phyloP scores from a whole-genome alignment of 2,797 vertebrate genomes.

The Pipistrellus pygmaeus region DNA sequence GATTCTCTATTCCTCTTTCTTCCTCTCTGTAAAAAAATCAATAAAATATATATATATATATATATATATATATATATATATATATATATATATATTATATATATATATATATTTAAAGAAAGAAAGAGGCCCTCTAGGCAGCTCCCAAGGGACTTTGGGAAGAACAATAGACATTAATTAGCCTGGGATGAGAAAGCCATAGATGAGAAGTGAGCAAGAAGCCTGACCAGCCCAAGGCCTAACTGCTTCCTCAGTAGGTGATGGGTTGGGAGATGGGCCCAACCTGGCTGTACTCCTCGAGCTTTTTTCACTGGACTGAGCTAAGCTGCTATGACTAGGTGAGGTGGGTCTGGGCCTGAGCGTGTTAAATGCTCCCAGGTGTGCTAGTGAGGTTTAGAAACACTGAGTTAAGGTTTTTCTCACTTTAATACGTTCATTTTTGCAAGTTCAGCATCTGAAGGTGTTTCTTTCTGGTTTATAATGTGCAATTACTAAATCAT shows the following conservation, averaged over 20 bases:
- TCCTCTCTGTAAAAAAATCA: too few relatives aligned
- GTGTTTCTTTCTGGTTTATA: constrained; percentile 51
- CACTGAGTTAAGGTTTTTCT: constrained; percentile 60
- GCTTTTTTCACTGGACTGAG: not conserved
- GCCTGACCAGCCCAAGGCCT: not conserved
- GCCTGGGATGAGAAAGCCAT: not conserved
- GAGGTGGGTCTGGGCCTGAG: not conserved
- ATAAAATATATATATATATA: too few relatives aligned
- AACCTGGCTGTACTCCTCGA: not conserved
- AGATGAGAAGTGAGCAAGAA: not conserved
- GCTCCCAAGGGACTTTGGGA: not conserved
- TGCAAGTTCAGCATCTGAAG: constrained; percentile 62
- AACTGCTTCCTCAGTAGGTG: not conserved
- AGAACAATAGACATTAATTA: not conserved
- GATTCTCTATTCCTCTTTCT: too few relatives aligned
- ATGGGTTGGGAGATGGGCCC: not conserved
- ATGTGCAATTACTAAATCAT: constrained; percentile 41
- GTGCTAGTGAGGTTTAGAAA: constrained; percentile 36
- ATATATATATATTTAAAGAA: too few relatives aligned
- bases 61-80: too few relatives aligned
- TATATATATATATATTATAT: too few relatives aligned
- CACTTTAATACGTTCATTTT: constrained; percentile 63
- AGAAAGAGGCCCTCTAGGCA: not conserved
- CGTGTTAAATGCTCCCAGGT: not conserved
- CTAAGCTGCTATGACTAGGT: not conserved